Evolutionary conservation across 1,140 invertebrate species (phyloP).

Genomic region (Gryon sp.): DNA sequence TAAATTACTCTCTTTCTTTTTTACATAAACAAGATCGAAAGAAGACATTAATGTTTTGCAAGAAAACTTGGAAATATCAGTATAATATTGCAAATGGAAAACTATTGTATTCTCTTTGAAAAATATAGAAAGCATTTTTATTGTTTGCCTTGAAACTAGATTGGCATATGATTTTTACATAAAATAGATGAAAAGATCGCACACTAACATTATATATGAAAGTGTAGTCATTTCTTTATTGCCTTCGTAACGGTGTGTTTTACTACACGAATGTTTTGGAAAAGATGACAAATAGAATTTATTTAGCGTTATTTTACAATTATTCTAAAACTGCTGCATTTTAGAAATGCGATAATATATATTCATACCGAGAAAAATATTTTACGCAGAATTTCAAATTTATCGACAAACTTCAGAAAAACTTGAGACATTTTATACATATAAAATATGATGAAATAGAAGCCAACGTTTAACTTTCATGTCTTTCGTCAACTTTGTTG

Average conservation of each 20-base stretch:
- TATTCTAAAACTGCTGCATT: slow-evolving; percentile 8
- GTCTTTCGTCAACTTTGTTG: no score
- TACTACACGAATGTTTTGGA: slow-evolving; percentile 12
- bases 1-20: no score
- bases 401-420: slow-evolving; percentile 33
- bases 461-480: no score
- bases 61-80: no score
- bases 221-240: slow-evolving; percentile 19
- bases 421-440: no score
- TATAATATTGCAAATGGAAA: slow-evolving; percentile 4
- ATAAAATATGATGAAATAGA: no score
- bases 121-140: slow-evolving; percentile 15
- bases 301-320: slow-evolving; percentile 32
- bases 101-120: slow-evolving; percentile 10
- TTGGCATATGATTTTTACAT: slow-evolving; percentile 44
- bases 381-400: slow-evolving; percentile 27
- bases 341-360: slow-evolving; percentile 21
- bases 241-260: slow-evolving; percentile 10
- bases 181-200: slow-evolving; percentile 12
- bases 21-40: no score
- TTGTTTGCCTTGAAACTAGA: slow-evolving; percentile 14
- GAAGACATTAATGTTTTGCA: no score
- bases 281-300: slow-evolving; percentile 16
- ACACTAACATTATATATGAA: slow-evolving; percentile 12
- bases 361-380: slow-evolving; percentile 17